Percentiles rank a stretch among this genome's conserved stretches.
Conservation (phyloP, 1,140 invertebrate genomes). For the Heliconius eleuchia region DNA sequence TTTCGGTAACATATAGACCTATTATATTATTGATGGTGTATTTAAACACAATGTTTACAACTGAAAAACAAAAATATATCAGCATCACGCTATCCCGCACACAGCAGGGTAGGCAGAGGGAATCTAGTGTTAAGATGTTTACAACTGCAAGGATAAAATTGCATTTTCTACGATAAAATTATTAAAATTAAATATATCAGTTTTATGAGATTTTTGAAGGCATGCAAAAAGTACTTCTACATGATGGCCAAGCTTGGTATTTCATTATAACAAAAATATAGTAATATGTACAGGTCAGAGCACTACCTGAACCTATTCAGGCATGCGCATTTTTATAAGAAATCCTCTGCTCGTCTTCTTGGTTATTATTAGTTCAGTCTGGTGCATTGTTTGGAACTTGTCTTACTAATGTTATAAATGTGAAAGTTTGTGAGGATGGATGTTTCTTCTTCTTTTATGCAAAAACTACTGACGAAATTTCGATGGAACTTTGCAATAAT, state of each 20-base stretch:
- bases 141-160: no score
- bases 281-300: neutral
- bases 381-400: constrained; percentile 45
- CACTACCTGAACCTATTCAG: constrained; percentile 19
- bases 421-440: no score
- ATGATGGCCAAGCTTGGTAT: constrained; percentile 5
- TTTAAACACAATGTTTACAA: no score
- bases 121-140: no score
- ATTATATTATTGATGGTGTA: neutral
- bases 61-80: no score
- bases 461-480: no score
- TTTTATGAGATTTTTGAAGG: neutral
- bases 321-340: constrained; percentile 31
- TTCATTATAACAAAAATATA: constrained; percentile 6
- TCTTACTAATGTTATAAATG: no score
- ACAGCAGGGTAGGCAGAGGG: no score
- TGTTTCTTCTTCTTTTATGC: no score
- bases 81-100: no score
- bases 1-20: neutral
- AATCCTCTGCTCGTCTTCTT: constrained; percentile 24
- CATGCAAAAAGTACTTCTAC: neutral
- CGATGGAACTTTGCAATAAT: no score
- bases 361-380: constrained; percentile 28
- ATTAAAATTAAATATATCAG: neutral
- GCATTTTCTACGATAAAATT: no score